Evolutionary conservation across 2,113 vertebrate genomes (phyloP).

Genomic region (Pseudonaja textilis): DNA sequence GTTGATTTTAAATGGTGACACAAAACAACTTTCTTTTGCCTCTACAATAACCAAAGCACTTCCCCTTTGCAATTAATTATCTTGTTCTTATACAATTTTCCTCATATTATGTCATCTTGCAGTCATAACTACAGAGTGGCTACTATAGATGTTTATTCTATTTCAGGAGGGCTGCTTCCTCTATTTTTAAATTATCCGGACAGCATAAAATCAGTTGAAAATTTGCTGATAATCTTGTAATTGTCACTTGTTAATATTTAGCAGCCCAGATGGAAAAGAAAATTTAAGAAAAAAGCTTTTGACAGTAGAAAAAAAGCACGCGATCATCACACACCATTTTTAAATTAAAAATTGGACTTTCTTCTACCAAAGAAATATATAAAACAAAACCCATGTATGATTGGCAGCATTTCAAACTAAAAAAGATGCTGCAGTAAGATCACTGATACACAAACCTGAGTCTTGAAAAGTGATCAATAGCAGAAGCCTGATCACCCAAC

Average conservation of each 20-base stretch:
- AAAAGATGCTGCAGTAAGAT: neutral
- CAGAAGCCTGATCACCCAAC: neutral
- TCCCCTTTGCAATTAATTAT: neutral
- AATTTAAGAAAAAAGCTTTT: neutral
- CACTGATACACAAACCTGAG: neutral
- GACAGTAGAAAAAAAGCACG: neutral
- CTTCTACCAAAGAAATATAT: neutral
- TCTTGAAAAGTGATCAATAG: neutral
- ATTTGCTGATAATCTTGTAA: neutral
- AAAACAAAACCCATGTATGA: neutral
- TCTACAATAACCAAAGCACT: neutral
- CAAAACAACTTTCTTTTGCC: neutral
- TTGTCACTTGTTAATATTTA: slow-evolving; percentile 7
- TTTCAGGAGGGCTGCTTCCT: neutral
- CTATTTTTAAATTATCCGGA: neutral
- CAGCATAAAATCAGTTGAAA: neutral
- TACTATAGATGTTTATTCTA: neutral
- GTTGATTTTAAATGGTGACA: neutral
- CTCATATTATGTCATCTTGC: neutral
- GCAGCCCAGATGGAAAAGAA: neutral
- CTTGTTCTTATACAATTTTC: neutral
- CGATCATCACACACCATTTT: neutral
- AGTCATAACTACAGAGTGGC: neutral
- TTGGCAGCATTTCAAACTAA: neutral
- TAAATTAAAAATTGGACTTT: neutral